Evolutionary conservation across 2,888 invertebrate species (phyloP).

Genomic region (Drosophila pegasa): DNA sequence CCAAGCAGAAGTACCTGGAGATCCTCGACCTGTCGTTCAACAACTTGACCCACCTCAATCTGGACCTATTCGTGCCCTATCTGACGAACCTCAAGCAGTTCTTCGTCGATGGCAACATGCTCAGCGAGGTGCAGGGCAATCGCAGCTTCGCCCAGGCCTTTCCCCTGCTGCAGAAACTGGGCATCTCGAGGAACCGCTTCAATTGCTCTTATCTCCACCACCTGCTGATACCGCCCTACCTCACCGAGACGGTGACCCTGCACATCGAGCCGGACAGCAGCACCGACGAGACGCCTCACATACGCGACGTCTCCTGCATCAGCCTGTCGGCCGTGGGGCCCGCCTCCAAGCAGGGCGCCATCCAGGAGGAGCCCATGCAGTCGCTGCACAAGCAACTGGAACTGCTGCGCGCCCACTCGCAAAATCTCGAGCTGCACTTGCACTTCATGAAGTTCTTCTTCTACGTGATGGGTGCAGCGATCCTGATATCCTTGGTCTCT

Average conservation of each 20-base stretch:
- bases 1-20: conserved; percentile 84
- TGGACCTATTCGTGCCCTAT: conserved; percentile 84
- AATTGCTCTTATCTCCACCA: conserved; percentile 83
- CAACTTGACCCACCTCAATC: conserved; percentile 85
- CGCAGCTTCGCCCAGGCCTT: conserved; percentile 80
- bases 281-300: conserved; percentile 80
- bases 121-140: conserved; percentile 81
- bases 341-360: conserved; percentile 17
- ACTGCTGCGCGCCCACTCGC: conserved; percentile 69
- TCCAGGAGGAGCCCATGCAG: conserved; percentile 26
- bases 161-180: conserved; percentile 78
- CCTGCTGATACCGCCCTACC: conserved; percentile 79
- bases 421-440: conserved; percentile 77
- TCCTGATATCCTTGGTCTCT: conserved; percentile 49
- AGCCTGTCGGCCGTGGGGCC: conserved; percentile 36
- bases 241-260: conserved; percentile 72
- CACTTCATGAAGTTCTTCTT: conserved; percentile 74
- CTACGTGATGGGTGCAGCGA: conserved; percentile 52
- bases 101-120: conserved; percentile 82
- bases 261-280: conserved; percentile 81
- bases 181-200: conserved; percentile 82
- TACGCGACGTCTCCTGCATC: conserved; percentile 82
- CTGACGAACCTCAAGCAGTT: conserved; percentile 80
- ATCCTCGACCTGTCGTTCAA: conserved; percentile 86
- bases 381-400: conserved; percentile 70